Base-by-base conservation (phyloP, 1,140 invertebrate species). In the Cydia splendana region DNA sequence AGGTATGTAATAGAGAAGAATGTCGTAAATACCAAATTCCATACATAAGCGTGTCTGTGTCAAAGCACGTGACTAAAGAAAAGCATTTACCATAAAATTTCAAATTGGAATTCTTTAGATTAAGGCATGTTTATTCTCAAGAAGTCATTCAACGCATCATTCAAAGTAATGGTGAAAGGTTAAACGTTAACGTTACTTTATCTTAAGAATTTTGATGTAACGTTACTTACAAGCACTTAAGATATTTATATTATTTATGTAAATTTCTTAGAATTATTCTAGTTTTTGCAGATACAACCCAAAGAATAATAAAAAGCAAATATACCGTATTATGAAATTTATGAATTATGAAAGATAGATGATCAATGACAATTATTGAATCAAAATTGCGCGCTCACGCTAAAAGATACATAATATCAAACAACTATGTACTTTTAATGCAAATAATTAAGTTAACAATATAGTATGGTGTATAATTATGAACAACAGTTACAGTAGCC, bases 21-120 rank as follows among this genome's bases (percentile, higher is more conserved):
- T 18, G 57, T 62, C 57, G 20, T 62, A 62, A 62, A 62, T 20
- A 62, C 20, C 18, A 24, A 62, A 62, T 62, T 62, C 65, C 30
- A 71, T 18, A 18, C 67, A 71, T 45, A 71, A 71, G 67, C 30
- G 34, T 28, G 34, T 71, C 15, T 69, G 65, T 34, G 15, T 71
- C n/a, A 38, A 67, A 18, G 30, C 65, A 34, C 65, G 65, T 71
- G 67, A 71, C 30, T 34, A 38, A 38, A 42, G 57, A 24, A 18
- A 71, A 71, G 10, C 34, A 12, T n/a, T 71, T 38, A 71, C 67
- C 67, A 71, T 71, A 71, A 71, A 71, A 71, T n/a, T 69, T 69
- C 20, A n/a, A 30, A 69, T 18, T 18, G 67, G 67, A 38, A 71
- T 71, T 71, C 67, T 38, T 71, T 71, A 71, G 67, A 71, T 71